A percentile compares a stretch with the other conserved stretches of the same genome.
phyloP scores from a whole-genome alignment of 2,888 invertebrate genomes.

The Scaptomyza polygonia region DNA sequence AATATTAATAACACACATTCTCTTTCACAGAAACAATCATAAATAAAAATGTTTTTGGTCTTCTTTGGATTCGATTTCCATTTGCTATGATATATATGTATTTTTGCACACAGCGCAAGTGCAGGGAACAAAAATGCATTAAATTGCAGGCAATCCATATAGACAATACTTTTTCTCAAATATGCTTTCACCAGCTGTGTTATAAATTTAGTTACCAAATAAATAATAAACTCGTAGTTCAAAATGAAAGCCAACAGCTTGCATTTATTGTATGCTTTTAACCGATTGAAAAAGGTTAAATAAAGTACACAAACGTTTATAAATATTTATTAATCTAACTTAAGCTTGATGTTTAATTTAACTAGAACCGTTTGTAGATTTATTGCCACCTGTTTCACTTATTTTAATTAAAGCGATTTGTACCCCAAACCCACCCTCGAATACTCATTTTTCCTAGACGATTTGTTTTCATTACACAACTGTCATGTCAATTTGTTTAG shows the following conservation, averaged over 20 bases:
- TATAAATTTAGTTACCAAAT: slow-evolving; percentile 4
- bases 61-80: neutral
- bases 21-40: slow-evolving; percentile 12
- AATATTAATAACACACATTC: slow-evolving; percentile 6
- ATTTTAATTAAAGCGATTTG: neutral
- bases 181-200: slow-evolving; percentile 20
- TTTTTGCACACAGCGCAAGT: slow-evolving; percentile 1
- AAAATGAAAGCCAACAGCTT: neutral
- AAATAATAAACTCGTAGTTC: slow-evolving; percentile 11
- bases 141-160: slow-evolving; percentile 30
- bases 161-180: slow-evolving; percentile 5
- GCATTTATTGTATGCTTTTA: neutral
- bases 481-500: slow-evolving; percentile 36
- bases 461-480: slow-evolving; percentile 43
- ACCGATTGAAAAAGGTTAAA: too few relatives aligned
- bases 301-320: too few relatives aligned
- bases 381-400: slow-evolving; percentile 22
- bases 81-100: slow-evolving; percentile 23
- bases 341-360: neutral
- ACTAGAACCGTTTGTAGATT: neutral
- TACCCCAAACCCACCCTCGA: neutral
- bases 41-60: slow-evolving; percentile 12
- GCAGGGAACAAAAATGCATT: slow-evolving; percentile 27
- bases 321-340: neutral
- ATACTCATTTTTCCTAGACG: neutral